Percentiles rank a stretch among this genome's conserved stretches.
Evolutionary conservation across 2,888 invertebrate genomes (phyloP).

Genomic region (Mesochorus sp.): DNA sequence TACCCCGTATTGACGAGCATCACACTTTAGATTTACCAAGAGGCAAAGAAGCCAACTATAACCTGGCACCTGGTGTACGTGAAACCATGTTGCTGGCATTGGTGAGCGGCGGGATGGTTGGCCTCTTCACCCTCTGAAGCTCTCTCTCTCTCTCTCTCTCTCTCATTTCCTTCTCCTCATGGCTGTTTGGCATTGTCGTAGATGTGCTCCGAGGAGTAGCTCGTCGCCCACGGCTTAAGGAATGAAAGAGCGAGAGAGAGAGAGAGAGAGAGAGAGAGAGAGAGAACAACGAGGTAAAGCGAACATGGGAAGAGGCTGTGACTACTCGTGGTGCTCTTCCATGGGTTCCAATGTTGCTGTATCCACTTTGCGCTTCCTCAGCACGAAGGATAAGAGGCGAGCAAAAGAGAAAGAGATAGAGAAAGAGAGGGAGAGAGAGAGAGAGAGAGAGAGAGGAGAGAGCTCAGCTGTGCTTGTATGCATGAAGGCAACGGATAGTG

Average conservation of each 20-base stretch:
- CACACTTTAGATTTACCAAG: conserved; percentile 69
- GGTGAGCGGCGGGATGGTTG: background rate
- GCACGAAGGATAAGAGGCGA: background rate
- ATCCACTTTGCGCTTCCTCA: conserved; percentile 23
- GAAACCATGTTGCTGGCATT: conserved; percentile 9
- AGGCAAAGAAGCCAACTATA: conserved; percentile 72
- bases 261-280: conserved; percentile 33
- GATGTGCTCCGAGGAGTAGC: conserved; percentile 72
- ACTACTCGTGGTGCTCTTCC: background rate
- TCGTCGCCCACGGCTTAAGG: conserved; percentile 65
- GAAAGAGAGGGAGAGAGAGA: conserved; percentile 9
- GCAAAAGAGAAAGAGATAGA: too few species aligned
- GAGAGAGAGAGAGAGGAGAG: background rate
- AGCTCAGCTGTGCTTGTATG: conserved; percentile 44
- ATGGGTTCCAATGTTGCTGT: conserved; percentile 18
- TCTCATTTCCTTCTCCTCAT: conserved; percentile 7
- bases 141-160: background rate
- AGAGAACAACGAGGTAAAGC: background rate
- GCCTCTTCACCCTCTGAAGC: conserved; percentile 8
- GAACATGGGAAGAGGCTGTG: background rate
- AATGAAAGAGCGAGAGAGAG: conserved; percentile 16
- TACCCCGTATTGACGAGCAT: conserved; percentile 22
- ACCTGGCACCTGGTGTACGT: conserved; percentile 48
- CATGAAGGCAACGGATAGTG: conserved; percentile 7
- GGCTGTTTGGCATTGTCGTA: conserved; percentile 53